Base-by-base conservation (phyloP, 2,888 invertebrate genomes). In the Adela reaumurella region DNA sequence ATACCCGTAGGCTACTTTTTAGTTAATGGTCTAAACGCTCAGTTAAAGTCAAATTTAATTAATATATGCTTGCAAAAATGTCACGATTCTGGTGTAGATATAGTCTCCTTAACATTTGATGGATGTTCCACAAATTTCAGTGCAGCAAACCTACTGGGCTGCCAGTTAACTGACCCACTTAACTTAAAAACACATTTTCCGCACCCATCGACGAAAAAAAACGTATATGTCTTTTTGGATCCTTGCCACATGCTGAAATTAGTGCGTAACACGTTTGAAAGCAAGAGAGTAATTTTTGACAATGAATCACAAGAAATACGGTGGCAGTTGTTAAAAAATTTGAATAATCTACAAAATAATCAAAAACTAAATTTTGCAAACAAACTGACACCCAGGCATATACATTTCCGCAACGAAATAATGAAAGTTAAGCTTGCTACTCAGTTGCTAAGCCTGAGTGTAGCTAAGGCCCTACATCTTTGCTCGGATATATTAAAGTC, bases 1-100 rank as follows among this genome's bases (percentile, higher is more conserved):
- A 49, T 60, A n/a, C 59, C 58, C 17, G 45, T 59, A 17, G 57
- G 53, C 3, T 60, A 59, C 52, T 60, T 58, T 49, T 51, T 59
- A 24, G 52, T 54, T 11, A 48, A 53, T 45, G 54, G 57, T 14
- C 35, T 60, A n/a, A 35, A 14, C 19, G 50, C 51, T n/a, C 44
- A 51, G 19, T 51, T 57, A 43, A 51, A 53, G 52, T 46, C 44
- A 46, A 51, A 49, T 43, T 28, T 48, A 43, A 14, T 51, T 2
- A 45, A 49, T 2, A 43, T 45, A 18, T 46, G 49, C 43, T 29
- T 51, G 11, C 19, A 43, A 29, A 46, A 49, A 46, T 35, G 46
- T 43, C 45, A 45, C 29, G 46, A 45, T 20, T 46, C 24, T 17
- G 49, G 49, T 11, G 46, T 51, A 16, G 20, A 28, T 18, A 29